A percentile compares a stretch with the other conserved stretches of the same genome.
Evolutionary conservation across 2,888 invertebrate genomes (phyloP).

Genomic region (Branchipolynoe longqiensis): DNA sequence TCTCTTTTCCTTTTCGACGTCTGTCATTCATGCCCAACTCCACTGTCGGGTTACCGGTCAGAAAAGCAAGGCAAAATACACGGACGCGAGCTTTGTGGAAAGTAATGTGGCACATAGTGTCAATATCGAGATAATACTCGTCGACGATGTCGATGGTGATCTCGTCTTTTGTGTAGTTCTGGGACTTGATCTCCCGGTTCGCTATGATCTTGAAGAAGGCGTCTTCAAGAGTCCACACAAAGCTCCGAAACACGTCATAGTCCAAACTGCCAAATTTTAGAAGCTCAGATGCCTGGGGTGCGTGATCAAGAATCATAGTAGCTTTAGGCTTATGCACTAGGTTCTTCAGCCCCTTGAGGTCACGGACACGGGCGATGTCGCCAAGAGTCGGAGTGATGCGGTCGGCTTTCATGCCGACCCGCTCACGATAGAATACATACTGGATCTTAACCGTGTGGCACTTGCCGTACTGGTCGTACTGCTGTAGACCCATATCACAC

Average conservation of each 20-base stretch:
- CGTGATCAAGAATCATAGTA: conserved; percentile 91
- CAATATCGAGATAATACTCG: conserved; percentile 80
- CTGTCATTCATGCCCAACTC: conserved; percentile 99
- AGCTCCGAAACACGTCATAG: conserved; percentile 94
- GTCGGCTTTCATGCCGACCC: conserved; percentile 87
- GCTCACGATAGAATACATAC: conserved; percentile 98
- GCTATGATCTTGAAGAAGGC: conserved; percentile 85
- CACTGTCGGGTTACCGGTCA: conserved; percentile 95
- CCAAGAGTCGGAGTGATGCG: conserved; percentile 77
- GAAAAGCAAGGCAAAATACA: conserved; percentile 96
- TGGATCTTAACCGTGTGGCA: conserved; percentile 98
- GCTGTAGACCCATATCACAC: conserved; percentile 89
- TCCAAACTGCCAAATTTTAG: conserved; percentile 96
- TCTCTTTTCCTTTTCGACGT: conserved; percentile 98
- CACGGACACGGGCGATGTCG: conserved; percentile 67
- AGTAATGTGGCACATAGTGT: conserved; percentile 77
- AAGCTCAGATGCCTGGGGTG: conserved; percentile 95
- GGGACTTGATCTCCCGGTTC: conserved; percentile 76
- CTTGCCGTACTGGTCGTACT: conserved; percentile 99
- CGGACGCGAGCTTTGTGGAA: conserved; percentile 95
- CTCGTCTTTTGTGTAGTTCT: conserved; percentile 81
- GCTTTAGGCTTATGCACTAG: conserved; percentile 81
- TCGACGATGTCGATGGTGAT: conserved; percentile 81
- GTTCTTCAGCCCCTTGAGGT: conserved; percentile 72
- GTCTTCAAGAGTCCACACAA: conserved; percentile 95